Conservation (phyloP, 2,113 vertebrate species). For the Halcyon senegalensis region DNA sequence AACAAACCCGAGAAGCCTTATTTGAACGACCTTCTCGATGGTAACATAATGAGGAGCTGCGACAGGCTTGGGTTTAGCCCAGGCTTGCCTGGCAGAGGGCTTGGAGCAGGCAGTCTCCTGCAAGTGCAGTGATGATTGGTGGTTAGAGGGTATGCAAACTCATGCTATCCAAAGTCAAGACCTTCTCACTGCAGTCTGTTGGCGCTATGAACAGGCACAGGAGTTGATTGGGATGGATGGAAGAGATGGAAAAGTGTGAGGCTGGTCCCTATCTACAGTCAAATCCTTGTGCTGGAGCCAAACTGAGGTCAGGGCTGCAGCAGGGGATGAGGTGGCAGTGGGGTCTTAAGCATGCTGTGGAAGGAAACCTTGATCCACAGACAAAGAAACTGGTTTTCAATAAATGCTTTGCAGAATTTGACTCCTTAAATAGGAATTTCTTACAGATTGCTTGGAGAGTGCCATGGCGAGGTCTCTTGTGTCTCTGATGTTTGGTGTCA, state of each 20-base stretch:
- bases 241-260: background rate
- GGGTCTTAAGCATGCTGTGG: background rate
- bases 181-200: background rate
- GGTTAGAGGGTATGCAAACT: background rate
- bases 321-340: accelerated
- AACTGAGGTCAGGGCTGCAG: background rate
- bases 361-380: background rate
- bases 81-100: background rate
- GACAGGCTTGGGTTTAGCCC: background rate
- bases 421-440: background rate
- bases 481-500: background rate
- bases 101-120: background rate
- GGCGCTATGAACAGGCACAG: background rate
- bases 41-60: accelerated
- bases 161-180: background rate
- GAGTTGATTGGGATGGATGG: background rate
- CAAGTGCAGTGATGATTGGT: accelerated
- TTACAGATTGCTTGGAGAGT: background rate
- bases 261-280: accelerated
- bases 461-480: too few relatives aligned
- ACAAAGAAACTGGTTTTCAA: background rate
- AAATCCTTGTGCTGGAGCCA: background rate
- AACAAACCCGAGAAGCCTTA: background rate
- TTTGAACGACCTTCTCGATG: background rate
- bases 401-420: background rate